Evolutionary conservation across 1,140 invertebrate genomes (phyloP).

Genomic region (Zophobas atratus): DNA sequence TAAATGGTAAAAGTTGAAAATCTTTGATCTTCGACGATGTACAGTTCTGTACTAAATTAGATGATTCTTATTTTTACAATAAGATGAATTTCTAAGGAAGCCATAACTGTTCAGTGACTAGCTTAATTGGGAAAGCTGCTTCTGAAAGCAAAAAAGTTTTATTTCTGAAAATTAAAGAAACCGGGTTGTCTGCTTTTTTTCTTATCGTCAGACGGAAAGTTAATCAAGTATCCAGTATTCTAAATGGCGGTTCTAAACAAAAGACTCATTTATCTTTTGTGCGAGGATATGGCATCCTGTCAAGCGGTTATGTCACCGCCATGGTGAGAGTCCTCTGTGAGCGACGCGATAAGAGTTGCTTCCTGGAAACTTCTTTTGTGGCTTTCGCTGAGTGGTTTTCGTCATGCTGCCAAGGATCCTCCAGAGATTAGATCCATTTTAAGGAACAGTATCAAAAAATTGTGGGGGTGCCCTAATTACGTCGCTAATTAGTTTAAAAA

Average conservation of each 20-base stretch:
- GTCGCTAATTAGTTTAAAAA: slow-evolving; percentile 29
- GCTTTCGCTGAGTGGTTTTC: slow-evolving; percentile 46
- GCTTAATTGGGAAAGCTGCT: no score
- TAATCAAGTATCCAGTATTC: slow-evolving; percentile 39
- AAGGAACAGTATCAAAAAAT: slow-evolving; percentile 29
- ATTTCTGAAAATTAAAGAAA: background rate
- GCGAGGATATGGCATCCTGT: slow-evolving; percentile 48
- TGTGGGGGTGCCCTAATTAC: slow-evolving; percentile 27
- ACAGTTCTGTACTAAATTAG: no score
- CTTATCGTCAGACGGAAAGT: slow-evolving; percentile 22
- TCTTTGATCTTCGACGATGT: no score
- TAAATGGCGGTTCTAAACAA: slow-evolving; percentile 42
- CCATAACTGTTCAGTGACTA: no score
- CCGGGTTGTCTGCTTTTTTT: slow-evolving; percentile 13
- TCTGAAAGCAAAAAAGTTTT: background rate
- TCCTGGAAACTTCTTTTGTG: slow-evolving; percentile 49
- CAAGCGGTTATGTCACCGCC: slow-evolving; percentile 31
- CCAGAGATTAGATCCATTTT: slow-evolving; percentile 40
- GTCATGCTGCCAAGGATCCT: slow-evolving; percentile 35
- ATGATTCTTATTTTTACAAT: no score
- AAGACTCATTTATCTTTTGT: slow-evolving; percentile 49
- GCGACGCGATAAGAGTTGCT: slow-evolving; percentile 45
- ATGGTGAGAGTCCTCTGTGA: slow-evolving; percentile 46
- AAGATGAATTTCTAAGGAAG: no score
- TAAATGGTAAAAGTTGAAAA: no score